Evolutionary conservation across 1,140 invertebrate genomes (phyloP), one percentile per base, ranked within the genome.

Genomic region (Tribolium castaneum): DNA sequence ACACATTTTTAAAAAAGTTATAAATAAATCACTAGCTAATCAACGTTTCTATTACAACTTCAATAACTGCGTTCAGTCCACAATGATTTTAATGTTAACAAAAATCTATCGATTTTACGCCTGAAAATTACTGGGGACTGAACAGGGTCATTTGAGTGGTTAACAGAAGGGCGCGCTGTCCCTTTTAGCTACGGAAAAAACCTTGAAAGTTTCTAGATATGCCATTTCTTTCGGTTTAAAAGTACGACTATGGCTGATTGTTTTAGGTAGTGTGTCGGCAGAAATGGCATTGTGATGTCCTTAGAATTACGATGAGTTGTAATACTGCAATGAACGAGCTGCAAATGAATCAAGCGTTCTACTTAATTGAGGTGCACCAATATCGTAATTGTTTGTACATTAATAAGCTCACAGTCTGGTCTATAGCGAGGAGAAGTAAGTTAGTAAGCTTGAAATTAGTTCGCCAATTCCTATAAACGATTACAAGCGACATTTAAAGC

Each of bases 401-500:
- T 59, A 59, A 25, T 59, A 59, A 59, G 54, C 54, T 59, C 54
- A 25, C 54, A 59, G 19, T 59, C 19, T 59, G 19, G 6, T 59
- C 39, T 45, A 30, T 30, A 45, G 54, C 54, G 54, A 59, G 54
- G 54, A 59, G 30, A 45, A 59, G 19, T 59, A 59, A 59, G 19
- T 59, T 10, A 59, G 54, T 25, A 59, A 25, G 54, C 54, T 10
- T 59, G 19, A 59, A 59, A 59, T 59, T 59, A 59, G 54, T 22
- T 12, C 59, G 59, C 56, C 16, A 30, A 62, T 25, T 66, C 30
- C 59, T 35, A 25, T 13, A 35, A 66, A 66, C 59, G 45, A 14
- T 66, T 14, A 66, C 16, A 51, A 73, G 71, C 49, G 30, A 73
- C 71, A 73, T 54, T 54, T 54, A 73, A 73, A 73, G 71, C 71